A percentile compares a stretch with the other conserved stretches of the same genome.
Evolutionary conservation across 2,888 invertebrate genomes (phyloP).

Genomic region (Ectemnius cavifrons): DNA sequence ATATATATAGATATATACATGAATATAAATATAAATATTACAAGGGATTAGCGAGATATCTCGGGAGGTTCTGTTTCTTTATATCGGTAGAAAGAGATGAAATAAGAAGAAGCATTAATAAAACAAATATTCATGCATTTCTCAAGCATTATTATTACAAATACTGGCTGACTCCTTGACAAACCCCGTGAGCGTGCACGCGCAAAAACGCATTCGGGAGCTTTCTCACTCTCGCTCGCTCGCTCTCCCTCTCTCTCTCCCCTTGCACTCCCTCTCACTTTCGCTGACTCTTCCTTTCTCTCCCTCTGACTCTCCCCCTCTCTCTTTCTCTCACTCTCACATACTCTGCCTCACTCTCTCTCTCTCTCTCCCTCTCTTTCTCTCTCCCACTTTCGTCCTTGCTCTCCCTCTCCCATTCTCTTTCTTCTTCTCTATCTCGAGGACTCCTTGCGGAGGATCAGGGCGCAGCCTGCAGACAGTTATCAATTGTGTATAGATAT

Average conservation of each 20-base stretch:
- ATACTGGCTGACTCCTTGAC: constrained; percentile 83
- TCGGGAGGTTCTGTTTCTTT: constrained; percentile 54
- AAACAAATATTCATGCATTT: constrained; percentile 91
- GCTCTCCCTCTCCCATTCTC: constrained; percentile 24
- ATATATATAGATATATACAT: constrained; percentile 58
- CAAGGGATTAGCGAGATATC: constrained; percentile 65
- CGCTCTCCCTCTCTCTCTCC: constrained; percentile 37
- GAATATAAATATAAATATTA: constrained; percentile 64
- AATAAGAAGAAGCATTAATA: constrained; percentile 81
- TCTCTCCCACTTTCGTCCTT: not conserved
- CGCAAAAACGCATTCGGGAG: constrained; percentile 77
- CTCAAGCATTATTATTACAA: constrained; percentile 92
- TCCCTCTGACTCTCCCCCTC: constrained; percentile 15
- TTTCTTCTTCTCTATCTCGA: constrained; percentile 30
- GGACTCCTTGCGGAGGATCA: constrained; percentile 30
- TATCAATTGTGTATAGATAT: not conserved
- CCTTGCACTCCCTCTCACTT: constrained; percentile 9
- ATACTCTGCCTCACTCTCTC: constrained; percentile 4
- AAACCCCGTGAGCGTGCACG: constrained; percentile 78
- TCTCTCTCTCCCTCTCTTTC: not conserved
- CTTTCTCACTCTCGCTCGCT: constrained; percentile 59
- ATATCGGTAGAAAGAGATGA: constrained; percentile 72
- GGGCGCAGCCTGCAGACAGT: constrained; percentile 19
- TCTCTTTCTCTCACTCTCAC: not conserved
- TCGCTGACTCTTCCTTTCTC: not conserved